Evolutionary conservation across 2,888 invertebrate genomes (phyloP), one percentile per base, ranked within the genome.

Genomic region (Cynaeus angustus): DNA sequence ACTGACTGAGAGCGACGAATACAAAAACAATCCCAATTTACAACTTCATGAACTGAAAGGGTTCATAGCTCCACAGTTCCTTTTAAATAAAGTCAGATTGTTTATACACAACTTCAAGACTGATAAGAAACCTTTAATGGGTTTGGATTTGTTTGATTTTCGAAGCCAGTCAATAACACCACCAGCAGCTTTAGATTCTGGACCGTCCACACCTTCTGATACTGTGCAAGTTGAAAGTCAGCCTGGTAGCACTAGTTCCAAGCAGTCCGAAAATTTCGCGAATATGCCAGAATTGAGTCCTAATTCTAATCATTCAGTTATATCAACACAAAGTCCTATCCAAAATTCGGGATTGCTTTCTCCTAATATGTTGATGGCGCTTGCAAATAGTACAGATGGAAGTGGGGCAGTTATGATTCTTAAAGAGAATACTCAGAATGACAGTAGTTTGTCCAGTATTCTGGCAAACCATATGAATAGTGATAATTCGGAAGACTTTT

Each of bases 41-140:
- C 88, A 90, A 83, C 84, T 90, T 12, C 89, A 91, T 50, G 92
- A 93, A 79, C 83, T 94, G 70, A 89, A 90, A 68, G 94, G 94
- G 0, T 94, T 94, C 81, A 89, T 90, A 81, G 91, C 92, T 0
- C 94, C 94, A 7, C 87, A 88, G 14, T 92, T 92, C 84, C 91
- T 94, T 88, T 79, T 92, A 33, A 87, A 89, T 69, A 94, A 94
- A 85, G 92, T 94, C 81, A 90, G 90, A 75, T 85, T 87, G 0
- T 92, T 91, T 79, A 90, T 93, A 78, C 85, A 86, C 55, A 81
- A 84, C 66, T 83, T 85, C 10, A 77, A 84, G 59, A 85, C 83
- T 59, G 86, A 86, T 73, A 79, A 78, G 37, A 83, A 80, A 68
- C 68, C 73, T n/a, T 62, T 68, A 5, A 76, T 78, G 37, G 79